Conservation (phyloP, 2,113 vertebrate species). For the Megalops atlanticus region DNA sequence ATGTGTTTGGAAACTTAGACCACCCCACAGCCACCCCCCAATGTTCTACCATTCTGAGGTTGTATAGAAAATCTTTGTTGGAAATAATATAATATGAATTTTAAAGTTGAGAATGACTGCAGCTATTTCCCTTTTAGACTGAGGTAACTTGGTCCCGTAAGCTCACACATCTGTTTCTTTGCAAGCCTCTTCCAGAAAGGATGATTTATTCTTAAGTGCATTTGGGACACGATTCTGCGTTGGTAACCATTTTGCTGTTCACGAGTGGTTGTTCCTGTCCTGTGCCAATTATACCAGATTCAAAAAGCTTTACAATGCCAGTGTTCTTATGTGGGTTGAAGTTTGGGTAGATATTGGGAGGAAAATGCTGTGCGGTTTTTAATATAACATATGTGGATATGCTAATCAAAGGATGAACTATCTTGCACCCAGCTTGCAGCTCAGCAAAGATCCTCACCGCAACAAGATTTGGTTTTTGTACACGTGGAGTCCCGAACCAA, state of each 20-base stretch:
- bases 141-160: background rate
- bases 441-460: conserved; percentile 15
- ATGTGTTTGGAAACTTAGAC: too few relatives aligned
- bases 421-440: conserved; percentile 26
- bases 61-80: background rate
- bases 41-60: too few relatives aligned
- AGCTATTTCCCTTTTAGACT: background rate
- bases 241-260: background rate
- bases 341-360: background rate
- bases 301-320: conserved; percentile 8
- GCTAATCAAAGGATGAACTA: conserved; percentile 10
- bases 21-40: too few relatives aligned
- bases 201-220: conserved; percentile 8
- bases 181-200: background rate
- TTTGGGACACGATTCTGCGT: background rate
- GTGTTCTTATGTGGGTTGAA: conserved; percentile 24
- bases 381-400: conserved; percentile 7
- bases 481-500: conserved; percentile 20
- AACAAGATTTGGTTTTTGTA: conserved; percentile 15
- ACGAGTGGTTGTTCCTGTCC: conserved; percentile 7
- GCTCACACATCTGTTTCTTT: background rate
- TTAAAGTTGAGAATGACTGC: background rate
- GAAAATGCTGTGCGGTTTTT: background rate
- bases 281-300: conserved; percentile 27
- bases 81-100: background rate